These are phyloP conservation scores for Aspidiotus rigidus DNA, from an alignment of 2,888 invertebrate genomes.

Conservation along the genomic window DNA sequence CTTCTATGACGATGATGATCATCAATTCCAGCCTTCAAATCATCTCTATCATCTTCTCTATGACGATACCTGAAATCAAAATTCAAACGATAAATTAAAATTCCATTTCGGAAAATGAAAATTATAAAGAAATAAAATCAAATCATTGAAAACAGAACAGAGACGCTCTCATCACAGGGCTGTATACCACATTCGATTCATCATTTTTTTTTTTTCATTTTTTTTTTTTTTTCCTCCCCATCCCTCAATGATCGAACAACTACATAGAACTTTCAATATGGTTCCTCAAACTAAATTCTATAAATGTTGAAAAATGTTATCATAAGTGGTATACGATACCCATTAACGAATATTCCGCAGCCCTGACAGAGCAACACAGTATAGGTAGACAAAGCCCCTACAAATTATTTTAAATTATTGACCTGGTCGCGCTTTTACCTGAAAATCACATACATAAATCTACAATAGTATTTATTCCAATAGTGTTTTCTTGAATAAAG, in stretches of 20 bases:
- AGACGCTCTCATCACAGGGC: slow-evolving; percentile 12
- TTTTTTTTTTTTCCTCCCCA: not conserved
- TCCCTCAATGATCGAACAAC: too few species aligned
- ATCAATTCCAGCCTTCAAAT: slow-evolving; percentile 11
- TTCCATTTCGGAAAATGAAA: not conserved
- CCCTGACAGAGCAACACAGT: slow-evolving; percentile 3
- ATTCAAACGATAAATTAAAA: slow-evolving; percentile 3
- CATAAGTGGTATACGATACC: slow-evolving; percentile 31
- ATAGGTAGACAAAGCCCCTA: too few species aligned
- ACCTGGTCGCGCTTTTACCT: too few species aligned
- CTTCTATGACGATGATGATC: slow-evolving; percentile 20
- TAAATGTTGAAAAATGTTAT: too few species aligned
- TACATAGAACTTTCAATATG: too few species aligned
- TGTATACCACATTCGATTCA: slow-evolving; percentile 23
- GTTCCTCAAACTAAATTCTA: too few species aligned
- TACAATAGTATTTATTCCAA: too few species aligned
- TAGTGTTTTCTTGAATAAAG: too few species aligned
- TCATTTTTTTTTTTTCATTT: slow-evolving; percentile 1
- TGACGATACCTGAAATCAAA: slow-evolving; percentile 17
- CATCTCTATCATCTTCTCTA: slow-evolving; percentile 9
- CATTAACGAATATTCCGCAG: slow-evolving; percentile 22
- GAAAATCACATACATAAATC: too few species aligned
- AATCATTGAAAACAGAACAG: not conserved
- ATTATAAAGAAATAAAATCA: not conserved
- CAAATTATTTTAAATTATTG: too few species aligned